phyloP scores from a whole-genome alignment of 2,797 vertebrate genomes.

The Rhabdomys pumilio region DNA sequence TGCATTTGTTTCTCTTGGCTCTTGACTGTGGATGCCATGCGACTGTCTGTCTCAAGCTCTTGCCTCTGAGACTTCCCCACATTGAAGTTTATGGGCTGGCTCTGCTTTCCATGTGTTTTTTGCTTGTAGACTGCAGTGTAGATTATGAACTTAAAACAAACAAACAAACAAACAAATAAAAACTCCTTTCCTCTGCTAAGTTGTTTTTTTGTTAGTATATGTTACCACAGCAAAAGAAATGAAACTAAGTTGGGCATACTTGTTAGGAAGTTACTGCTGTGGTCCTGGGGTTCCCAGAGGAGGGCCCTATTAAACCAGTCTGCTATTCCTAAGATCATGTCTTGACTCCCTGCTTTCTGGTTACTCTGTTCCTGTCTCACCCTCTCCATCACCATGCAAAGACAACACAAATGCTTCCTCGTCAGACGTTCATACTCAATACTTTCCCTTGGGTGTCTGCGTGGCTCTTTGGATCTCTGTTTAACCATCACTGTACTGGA shows the following conservation, averaged over 20 bases:
- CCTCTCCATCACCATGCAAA: not conserved
- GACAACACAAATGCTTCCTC: not conserved
- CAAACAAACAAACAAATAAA: not conserved
- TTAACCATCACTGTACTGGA: not conserved
- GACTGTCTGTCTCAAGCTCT: not conserved
- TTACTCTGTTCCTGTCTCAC: not conserved
- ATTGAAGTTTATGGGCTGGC: not conserved
- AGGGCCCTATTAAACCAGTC: not conserved
- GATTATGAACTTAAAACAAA: not conserved
- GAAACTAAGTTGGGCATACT: not conserved
- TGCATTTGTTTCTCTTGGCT: not conserved
- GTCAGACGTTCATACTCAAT: not conserved
- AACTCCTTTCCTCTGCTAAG: not conserved
- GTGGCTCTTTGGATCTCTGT: not conserved
- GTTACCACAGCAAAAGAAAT: not conserved
- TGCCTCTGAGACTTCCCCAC: not conserved
- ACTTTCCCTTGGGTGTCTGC: not conserved
- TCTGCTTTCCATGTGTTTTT: too few relatives aligned
- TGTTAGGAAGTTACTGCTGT: rapidly evolving
- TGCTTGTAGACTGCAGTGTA: not conserved
- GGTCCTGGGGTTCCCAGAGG: not conserved
- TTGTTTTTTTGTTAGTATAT: not conserved
- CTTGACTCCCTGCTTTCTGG: not conserved
- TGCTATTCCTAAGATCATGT: not conserved
- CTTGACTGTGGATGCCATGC: not conserved